Evolutionary conservation across 1,140 invertebrate species (phyloP).

Genomic region (Euwallacea fornicatus): DNA sequence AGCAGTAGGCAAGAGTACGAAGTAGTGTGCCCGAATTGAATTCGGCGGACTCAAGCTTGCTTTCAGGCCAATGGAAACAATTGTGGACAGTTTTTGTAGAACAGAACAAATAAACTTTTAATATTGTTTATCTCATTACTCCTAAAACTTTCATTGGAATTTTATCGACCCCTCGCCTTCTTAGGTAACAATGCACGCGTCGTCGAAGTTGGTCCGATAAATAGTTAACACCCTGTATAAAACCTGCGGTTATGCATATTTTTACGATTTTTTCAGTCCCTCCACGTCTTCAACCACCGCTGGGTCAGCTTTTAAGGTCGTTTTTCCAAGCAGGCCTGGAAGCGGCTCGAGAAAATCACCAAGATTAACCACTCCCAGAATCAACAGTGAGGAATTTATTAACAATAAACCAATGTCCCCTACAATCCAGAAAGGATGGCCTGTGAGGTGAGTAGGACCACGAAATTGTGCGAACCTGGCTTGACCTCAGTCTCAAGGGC

Average conservation of each 20-base stretch:
- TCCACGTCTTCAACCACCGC: background rate
- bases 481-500: conserved; percentile 59
- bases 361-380: conserved; percentile 63
- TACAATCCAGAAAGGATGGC: conserved; percentile 79
- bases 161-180: no score
- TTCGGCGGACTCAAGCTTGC: no score
- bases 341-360: conserved; percentile 58
- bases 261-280: background rate
- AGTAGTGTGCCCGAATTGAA: no score
- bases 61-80: no score
- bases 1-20: no score
- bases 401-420: conserved; percentile 57
- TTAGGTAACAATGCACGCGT: no score
- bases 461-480: background rate
- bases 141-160: no score
- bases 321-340: conserved; percentile 78
- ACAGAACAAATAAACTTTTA: no score
- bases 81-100: no score
- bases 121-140: no score
- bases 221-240: background rate
- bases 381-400: conserved; percentile 50
- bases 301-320: conserved; percentile 62
- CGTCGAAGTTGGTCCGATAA: no score
- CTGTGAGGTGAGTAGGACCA: conserved; percentile 62
- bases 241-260: no score